Evolutionary conservation across 2,888 invertebrate species (phyloP).

Genomic region (Pseudococcus jackbeardsleyi): DNA sequence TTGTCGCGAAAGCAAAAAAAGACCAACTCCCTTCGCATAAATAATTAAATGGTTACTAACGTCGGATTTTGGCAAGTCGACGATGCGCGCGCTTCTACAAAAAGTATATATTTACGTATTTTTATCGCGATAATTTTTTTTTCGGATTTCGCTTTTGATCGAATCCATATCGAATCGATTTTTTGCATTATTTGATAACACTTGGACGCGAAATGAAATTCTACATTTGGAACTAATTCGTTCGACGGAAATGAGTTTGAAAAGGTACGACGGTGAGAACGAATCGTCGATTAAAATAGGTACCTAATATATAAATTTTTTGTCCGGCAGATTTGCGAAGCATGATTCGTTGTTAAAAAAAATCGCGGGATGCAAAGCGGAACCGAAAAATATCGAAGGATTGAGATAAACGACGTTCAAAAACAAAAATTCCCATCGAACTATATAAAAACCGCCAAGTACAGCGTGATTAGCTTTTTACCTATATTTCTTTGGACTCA

Average conservation of each 20-base stretch:
- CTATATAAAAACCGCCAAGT: conserved; percentile 47
- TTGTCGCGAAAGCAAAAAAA: neutral
- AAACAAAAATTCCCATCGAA: conserved; percentile 21
- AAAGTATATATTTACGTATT: neutral
- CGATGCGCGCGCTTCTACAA: neutral
- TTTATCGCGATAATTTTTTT: neutral
- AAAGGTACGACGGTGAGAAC: too few relatives aligned
- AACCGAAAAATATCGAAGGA: conserved; percentile 27
- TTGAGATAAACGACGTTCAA: conserved; percentile 21
- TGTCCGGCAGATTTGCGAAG: neutral
- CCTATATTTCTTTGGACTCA: conserved; percentile 55
- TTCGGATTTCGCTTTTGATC: neutral
- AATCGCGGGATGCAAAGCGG: neutral
- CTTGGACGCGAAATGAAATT: too few relatives aligned
- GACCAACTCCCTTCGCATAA: neutral
- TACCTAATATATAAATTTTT: neutral
- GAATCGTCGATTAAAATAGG: too few relatives aligned
- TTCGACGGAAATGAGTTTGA: too few relatives aligned
- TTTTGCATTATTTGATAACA: too few relatives aligned
- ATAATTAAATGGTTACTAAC: conserved; percentile 24
- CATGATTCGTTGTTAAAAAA: neutral
- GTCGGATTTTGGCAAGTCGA: neutral
- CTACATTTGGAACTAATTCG: too few relatives aligned
- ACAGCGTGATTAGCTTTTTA: conserved; percentile 44
- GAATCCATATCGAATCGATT: too few relatives aligned